Percentiles rank a stretch among this genome's conserved stretches.
Evolutionary conservation across 1,140 invertebrate species (phyloP).

Genomic region (Halyomorpha halys): DNA sequence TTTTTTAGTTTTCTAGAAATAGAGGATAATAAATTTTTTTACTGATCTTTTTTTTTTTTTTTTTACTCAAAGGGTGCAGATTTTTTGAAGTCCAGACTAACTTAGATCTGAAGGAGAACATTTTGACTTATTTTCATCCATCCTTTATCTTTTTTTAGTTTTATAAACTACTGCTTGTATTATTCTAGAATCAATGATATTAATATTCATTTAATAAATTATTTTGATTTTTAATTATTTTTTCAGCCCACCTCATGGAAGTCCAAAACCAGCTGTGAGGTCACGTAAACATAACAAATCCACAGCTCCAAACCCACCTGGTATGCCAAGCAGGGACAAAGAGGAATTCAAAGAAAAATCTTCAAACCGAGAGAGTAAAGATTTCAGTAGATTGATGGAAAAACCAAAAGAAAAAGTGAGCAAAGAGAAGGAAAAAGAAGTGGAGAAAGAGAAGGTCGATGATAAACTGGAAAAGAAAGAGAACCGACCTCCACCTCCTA

Average conservation of each 20-base stretch:
- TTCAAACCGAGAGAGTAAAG: slow-evolving; percentile 3
- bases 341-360: not conserved
- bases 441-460: not conserved
- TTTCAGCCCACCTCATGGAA: slow-evolving; percentile 52
- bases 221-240: slow-evolving; percentile 10
- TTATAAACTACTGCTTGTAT: no score
- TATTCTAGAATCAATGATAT: no score
- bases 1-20: no score
- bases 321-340: slow-evolving; percentile 12
- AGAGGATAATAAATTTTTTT: no score
- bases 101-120: no score
- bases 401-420: slow-evolving; percentile 7
- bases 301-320: slow-evolving; percentile 55
- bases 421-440: not conserved
- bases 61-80: no score
- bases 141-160: no score
- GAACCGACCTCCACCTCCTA: not conserved
- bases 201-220: no score
- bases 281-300: slow-evolving; percentile 53
- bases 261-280: slow-evolving; percentile 57
- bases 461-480: slow-evolving; percentile 3
- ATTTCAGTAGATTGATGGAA: slow-evolving; percentile 11
- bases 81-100: no score
- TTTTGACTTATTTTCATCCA: no score
- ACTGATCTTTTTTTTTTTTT: no score